Percentiles rank a stretch among this genome's conserved stretches.
phyloP scores from a whole-genome alignment of 2,113 vertebrate genomes.

The Octodon degus region DNA sequence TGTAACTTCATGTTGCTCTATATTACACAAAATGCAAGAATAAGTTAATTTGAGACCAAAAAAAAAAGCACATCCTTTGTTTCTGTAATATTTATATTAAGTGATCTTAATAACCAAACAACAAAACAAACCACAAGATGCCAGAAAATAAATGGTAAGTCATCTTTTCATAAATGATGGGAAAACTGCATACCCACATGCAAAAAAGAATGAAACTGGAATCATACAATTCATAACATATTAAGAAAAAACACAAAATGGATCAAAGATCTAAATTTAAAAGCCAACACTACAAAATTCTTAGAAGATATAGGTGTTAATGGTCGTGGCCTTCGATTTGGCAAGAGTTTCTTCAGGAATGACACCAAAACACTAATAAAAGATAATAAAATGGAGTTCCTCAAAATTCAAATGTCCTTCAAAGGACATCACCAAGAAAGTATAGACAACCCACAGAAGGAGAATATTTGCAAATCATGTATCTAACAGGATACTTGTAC shows the following conservation, averaged over 20 bases:
- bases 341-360: conserved; percentile 11
- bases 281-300: background rate
- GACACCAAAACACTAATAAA: conserved; percentile 26
- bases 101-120: background rate
- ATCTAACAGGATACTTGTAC: conserved; percentile 17
- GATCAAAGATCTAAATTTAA: conserved; percentile 27
- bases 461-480: conserved; percentile 34
- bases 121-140: conserved; percentile 40
- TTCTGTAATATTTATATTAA: background rate
- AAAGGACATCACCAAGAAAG: conserved; percentile 26
- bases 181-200: background rate
- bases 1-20: background rate
- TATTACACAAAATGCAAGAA: background rate
- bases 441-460: background rate
- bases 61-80: background rate
- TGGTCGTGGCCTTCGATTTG: background rate
- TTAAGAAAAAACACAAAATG: conserved; percentile 34
- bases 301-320: background rate
- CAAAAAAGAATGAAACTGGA: conserved; percentile 18
- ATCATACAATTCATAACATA: background rate
- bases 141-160: background rate
- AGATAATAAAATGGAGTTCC: background rate
- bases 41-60: background rate
- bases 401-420: conserved; percentile 52
- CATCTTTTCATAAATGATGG: conserved; percentile 12